These are phyloP conservation scores for Aphidius colemani DNA, from an alignment of 2,888 invertebrate species.

Conservation along the genomic window DNA sequence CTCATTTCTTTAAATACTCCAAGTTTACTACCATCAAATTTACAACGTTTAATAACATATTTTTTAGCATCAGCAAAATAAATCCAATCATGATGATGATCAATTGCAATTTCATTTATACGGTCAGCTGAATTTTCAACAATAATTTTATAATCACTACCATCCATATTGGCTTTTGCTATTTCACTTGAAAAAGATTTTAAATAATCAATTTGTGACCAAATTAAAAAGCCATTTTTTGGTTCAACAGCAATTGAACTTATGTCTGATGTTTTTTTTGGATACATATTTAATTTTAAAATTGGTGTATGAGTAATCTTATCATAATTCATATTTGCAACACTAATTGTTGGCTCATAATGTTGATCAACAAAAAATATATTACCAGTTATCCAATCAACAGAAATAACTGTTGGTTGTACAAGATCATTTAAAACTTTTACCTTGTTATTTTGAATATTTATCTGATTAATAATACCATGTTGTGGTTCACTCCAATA, in stretches of 20 bases:
- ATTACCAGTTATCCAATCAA: conserved; percentile 78
- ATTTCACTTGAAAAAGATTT: conserved; percentile 45
- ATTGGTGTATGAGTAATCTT: conserved; percentile 63
- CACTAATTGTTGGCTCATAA: conserved; percentile 47
- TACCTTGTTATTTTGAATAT: conserved; percentile 54
- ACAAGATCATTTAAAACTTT: conserved; percentile 59
- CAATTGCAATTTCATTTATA: conserved; percentile 67
- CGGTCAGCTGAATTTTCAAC: conserved; percentile 58
- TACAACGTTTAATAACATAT: conserved; percentile 61
- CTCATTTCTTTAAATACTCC: too few relatives aligned
- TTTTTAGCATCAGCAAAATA: conserved; percentile 77
- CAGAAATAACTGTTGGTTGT: conserved; percentile 65
- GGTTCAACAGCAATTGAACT: conserved; percentile 71
- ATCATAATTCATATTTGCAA: conserved; percentile 45
- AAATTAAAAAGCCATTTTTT: conserved; percentile 60
- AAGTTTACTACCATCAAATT: conserved; percentile 62
- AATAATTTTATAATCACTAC: conserved; percentile 58
- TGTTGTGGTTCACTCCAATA: conserved; percentile 60
- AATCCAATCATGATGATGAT: conserved; percentile 65
- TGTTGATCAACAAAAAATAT: conserved; percentile 68
- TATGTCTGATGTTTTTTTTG: conserved; percentile 58
- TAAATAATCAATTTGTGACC: conserved; percentile 55
- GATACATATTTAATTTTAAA: conserved; percentile 58
- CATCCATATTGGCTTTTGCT: conserved; percentile 63
- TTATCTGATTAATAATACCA: conserved; percentile 46